Conservation (phyloP, 1,140 invertebrate genomes). For the Ceratina calcarata region DNA sequence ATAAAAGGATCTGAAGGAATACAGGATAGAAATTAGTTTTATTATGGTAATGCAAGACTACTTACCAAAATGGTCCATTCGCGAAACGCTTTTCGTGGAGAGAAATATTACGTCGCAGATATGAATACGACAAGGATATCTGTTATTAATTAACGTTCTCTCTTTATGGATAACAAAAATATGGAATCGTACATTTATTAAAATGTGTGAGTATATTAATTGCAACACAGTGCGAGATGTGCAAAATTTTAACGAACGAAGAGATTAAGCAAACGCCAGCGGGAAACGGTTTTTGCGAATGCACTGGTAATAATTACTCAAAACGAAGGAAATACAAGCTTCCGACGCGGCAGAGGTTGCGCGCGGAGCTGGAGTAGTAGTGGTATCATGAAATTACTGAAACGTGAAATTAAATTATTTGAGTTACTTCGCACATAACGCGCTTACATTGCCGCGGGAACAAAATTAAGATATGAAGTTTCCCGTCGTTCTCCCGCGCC, state of each 20-base stretch:
- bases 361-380: neutral
- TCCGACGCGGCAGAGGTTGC: neutral
- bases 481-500: neutral
- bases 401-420: conserved; percentile 48
- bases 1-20: neutral
- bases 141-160: too few relatives aligned
- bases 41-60: conserved; percentile 1
- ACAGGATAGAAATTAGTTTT: neutral
- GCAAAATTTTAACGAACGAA: neutral
- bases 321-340: conserved; percentile 9
- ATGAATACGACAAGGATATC: too few relatives aligned
- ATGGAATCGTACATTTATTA: neutral
- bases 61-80: neutral
- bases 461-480: conserved; percentile 29
- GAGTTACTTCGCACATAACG: conserved; percentile 32
- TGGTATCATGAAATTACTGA: conserved; percentile 34
- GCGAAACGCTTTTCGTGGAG: neutral
- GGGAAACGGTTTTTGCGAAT: neutral
- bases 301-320: conserved; percentile 11
- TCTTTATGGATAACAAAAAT: neutral
- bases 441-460: conserved; percentile 23
- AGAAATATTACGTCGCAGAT: neutral
- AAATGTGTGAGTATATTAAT: neutral
- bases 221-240: neutral
- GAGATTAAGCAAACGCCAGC: neutral